A percentile compares a stretch with the other conserved stretches of the same genome.
Evolutionary conservation across 1,140 invertebrate genomes (phyloP).

Genomic region (Ladona fulva): DNA sequence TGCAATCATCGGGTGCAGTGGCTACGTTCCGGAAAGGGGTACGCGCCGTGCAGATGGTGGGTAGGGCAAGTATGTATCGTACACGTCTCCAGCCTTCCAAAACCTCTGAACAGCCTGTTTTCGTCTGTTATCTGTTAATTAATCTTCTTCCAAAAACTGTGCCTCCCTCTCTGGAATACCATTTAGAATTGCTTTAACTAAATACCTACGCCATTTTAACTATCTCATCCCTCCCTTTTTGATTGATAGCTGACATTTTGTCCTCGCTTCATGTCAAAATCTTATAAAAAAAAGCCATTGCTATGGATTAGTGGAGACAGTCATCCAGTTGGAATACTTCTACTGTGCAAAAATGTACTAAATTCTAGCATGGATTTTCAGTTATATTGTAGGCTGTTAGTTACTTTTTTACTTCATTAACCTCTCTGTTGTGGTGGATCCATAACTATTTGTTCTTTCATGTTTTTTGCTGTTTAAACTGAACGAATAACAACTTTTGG

Average conservation of each 20-base stretch:
- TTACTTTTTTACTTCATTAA: neutral
- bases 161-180: neutral
- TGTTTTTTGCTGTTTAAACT: neutral
- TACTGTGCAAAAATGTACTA: neutral
- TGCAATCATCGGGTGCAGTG: slow-evolving; percentile 53
- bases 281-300: neutral
- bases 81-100: slow-evolving; percentile 10
- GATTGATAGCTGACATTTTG: neutral
- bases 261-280: neutral
- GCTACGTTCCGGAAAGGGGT: slow-evolving; percentile 99
- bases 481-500: neutral
- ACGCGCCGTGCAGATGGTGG: slow-evolving; percentile 94
- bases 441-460: neutral
- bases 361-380: slow-evolving; percentile 1
- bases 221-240: neutral
- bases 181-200: neutral
- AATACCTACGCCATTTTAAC: neutral
- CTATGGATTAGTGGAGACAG: neutral
- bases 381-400: neutral
- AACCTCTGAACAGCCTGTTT: slow-evolving; percentile 7
- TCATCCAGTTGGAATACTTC: neutral
- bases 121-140: neutral
- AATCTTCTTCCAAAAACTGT: neutral
- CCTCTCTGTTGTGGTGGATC: neutral
- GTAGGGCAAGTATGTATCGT: slow-evolving; percentile 85